These are phyloP conservation scores for Lymantria monacha DNA, from an alignment of 2,888 invertebrate species.

Conservation along the genomic window DNA sequence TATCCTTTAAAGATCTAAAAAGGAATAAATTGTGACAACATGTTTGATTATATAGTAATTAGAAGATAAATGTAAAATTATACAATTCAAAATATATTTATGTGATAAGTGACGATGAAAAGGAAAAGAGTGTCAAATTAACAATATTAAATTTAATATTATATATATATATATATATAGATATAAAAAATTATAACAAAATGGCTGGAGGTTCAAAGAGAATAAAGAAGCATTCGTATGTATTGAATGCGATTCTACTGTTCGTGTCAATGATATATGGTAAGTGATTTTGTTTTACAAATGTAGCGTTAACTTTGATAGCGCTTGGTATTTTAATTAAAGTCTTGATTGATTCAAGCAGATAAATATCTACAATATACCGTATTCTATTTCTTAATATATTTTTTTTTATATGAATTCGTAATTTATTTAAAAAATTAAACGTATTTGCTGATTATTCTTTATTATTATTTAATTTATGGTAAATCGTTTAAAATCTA, in stretches of 20 bases:
- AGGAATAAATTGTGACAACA: constrained; percentile 57
- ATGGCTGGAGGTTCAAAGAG: constrained; percentile 67
- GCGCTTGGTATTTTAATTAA: constrained; percentile 25
- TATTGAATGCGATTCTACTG: constrained; percentile 68
- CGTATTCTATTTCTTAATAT: constrained; percentile 3
- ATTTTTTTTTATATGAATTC: too few relatives aligned
- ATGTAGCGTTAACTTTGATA: constrained; percentile 34
- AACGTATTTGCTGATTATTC: too few relatives aligned
- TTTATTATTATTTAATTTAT: too few relatives aligned
- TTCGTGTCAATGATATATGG: constrained; percentile 73
- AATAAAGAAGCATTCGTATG: constrained; percentile 65
- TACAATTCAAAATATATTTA: constrained; percentile 39
- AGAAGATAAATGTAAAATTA: constrained; percentile 34
- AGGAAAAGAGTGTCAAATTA: constrained; percentile 64
- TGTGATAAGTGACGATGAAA: constrained; percentile 64
- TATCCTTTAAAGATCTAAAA: constrained; percentile 50
- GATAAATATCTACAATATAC: constrained; percentile 3
- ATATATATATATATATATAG: too few relatives aligned
- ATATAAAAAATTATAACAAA: constrained; percentile 44
- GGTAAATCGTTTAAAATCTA: too few relatives aligned
- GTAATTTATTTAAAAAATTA: too few relatives aligned
- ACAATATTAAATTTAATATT: constrained; percentile 25
- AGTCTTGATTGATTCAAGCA: constrained; percentile 5
- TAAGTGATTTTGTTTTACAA: constrained; percentile 53
- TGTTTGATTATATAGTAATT: constrained; percentile 47